A percentile compares a stretch with the other conserved stretches of the same genome.
These are phyloP conservation scores for Dryoscopus gambensis DNA, from an alignment of 2,113 vertebrate genomes.

Conservation along the genomic window DNA sequence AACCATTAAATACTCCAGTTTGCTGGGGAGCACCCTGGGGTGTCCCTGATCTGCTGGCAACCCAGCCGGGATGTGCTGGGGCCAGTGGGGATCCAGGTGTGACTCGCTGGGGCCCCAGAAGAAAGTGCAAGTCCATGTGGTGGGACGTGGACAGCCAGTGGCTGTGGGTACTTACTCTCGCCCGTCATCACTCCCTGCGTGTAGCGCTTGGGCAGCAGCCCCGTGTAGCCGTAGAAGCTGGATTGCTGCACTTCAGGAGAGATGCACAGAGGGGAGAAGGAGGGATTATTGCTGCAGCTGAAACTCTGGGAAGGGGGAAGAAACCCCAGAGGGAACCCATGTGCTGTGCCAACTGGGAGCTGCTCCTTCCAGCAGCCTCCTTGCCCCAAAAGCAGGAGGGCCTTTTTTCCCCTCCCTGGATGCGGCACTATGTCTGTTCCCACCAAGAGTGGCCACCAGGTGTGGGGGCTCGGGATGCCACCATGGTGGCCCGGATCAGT, in stretches of 20 bases:
- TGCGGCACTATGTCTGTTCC: not conserved
- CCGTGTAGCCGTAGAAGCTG: conserved; percentile 99
- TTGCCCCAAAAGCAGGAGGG: not conserved
- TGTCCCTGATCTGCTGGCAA: not conserved
- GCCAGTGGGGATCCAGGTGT: not conserved
- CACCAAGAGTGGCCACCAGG: not conserved
- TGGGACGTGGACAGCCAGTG: accelerated
- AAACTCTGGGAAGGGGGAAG: accelerated
- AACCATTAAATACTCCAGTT: not conserved
- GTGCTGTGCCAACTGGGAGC: not conserved
- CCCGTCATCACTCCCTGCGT: conserved; percentile 98
- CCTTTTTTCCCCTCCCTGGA: not conserved
- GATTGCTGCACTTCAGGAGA: conserved; percentile 95
- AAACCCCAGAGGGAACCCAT: not conserved
- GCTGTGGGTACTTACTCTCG: conserved; percentile 84
- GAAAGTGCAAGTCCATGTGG: accelerated
- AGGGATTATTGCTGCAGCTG: not conserved
- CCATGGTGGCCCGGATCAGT: too few species aligned
- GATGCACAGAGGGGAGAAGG: not conserved
- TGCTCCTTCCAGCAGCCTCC: not conserved
- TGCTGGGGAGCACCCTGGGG: not conserved
- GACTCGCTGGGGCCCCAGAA: not conserved
- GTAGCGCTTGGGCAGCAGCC: conserved; percentile 97
- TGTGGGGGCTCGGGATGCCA: not conserved
- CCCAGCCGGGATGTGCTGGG: not conserved